phyloP scores from a whole-genome alignment of 2,797 vertebrate genomes.

The Urophycis tenuis region DNA sequence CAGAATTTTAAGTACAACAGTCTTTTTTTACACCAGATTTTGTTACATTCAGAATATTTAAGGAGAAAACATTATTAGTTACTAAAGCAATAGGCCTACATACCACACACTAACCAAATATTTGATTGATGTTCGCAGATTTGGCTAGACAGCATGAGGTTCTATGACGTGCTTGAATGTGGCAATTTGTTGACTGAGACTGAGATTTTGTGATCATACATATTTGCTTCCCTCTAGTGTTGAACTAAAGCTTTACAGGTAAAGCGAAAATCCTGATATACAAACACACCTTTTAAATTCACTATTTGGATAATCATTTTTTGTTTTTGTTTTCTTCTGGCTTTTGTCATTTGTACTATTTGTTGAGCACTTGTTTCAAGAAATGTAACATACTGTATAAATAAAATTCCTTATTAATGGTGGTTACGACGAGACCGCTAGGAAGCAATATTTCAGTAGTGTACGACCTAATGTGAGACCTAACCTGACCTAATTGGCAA shows the following conservation, averaged over 20 bases:
- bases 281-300: not conserved
- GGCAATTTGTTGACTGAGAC: not conserved
- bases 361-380: no score
- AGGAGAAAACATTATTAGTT: not conserved
- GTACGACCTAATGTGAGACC: no score
- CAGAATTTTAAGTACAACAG: no score
- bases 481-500: no score
- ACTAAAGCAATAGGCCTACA: not conserved
- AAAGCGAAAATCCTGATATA: not conserved
- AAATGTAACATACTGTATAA: not conserved
- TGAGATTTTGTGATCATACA: not conserved
- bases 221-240: slow-evolving; percentile 46
- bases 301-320: not conserved
- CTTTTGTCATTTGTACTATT: no score
- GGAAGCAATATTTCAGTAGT: not conserved
- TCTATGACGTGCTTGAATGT: not conserved
- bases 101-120: not conserved
- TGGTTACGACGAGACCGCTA: not conserved
- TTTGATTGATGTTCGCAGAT: not conserved
- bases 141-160: not conserved
- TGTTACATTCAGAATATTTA: not conserved
- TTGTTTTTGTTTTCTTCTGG: not conserved
- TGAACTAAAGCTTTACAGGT: not conserved
- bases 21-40: no score
- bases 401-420: not conserved